phyloP scores from a whole-genome alignment of 2,113 vertebrate genomes.

The Edolisoma coerulescens region DNA sequence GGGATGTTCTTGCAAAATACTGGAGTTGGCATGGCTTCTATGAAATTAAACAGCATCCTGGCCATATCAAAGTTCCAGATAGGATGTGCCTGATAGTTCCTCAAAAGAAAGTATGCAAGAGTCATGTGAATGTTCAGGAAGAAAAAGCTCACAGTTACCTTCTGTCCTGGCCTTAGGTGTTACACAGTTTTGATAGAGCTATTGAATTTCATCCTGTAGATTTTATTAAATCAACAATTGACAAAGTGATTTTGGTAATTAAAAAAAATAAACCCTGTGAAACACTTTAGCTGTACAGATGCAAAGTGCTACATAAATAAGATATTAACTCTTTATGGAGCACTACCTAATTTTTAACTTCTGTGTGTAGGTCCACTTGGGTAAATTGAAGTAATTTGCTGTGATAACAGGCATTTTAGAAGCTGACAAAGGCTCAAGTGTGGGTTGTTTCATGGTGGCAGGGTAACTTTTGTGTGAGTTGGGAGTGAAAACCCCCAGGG shows the following conservation, averaged over 20 bases:
- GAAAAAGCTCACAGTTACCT: neutral
- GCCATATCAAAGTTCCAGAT: neutral
- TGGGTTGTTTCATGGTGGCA: neutral
- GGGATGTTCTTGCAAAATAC: neutral
- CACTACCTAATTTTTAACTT: neutral
- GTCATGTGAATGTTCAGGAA: neutral
- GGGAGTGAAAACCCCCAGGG: neutral
- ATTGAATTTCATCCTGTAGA: neutral
- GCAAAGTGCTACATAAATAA: neutral
- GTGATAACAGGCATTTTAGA: neutral
- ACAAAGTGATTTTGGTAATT: neutral
- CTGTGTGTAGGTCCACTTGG: neutral
- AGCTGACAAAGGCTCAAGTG: neutral
- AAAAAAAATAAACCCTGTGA: neutral
- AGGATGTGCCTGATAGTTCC: neutral
- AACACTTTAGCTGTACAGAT: neutral
- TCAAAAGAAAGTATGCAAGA: neutral
- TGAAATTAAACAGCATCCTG: neutral
- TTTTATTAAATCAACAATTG: neutral
- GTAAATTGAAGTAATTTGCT: neutral
- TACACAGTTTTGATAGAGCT: neutral
- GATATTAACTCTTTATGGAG: neutral
- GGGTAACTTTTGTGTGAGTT: neutral
- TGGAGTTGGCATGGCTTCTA: neutral
- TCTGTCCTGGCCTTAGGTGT: neutral